Evolutionary conservation across 2,113 vertebrate genomes (phyloP).

Genomic region (Amblyornis subalaris): DNA sequence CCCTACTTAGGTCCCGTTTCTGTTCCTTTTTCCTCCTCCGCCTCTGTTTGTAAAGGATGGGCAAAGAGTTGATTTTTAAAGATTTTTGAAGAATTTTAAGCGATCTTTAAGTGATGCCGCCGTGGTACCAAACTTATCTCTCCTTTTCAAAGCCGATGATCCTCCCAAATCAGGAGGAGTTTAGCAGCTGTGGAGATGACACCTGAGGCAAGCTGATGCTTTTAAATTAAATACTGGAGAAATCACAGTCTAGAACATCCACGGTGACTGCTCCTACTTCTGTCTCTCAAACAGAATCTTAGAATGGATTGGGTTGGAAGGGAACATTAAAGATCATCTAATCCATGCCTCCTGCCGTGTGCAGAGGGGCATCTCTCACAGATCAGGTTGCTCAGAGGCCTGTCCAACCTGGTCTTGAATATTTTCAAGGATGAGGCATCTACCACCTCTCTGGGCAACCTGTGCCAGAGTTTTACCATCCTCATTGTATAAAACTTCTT

Average conservation of each 20-base stretch:
- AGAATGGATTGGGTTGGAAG: neutral
- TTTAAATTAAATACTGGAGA: neutral
- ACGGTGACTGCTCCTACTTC: accelerated
- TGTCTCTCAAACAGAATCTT: neutral
- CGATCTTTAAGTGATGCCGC: neutral
- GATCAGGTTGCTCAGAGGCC: neutral
- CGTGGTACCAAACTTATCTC: neutral
- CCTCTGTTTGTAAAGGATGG: neutral
- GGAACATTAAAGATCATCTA: neutral
- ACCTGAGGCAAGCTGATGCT: neutral
- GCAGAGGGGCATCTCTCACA: neutral
- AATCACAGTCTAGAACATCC: neutral
- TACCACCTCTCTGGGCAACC: neutral
- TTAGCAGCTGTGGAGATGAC: neutral
- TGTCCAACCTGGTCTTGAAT: neutral
- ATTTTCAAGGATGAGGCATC: neutral
- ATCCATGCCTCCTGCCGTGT: neutral
- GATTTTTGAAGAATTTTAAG: neutral
- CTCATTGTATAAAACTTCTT: neutral
- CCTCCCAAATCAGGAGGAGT: neutral
- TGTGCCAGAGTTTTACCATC: neutral
- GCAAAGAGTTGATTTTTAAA: neutral
- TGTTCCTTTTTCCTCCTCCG: neutral
- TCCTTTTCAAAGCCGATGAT: neutral
- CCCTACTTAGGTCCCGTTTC: neutral